phyloP scores from a whole-genome alignment of 2,797 vertebrate species.

The Manis pentadactyla region DNA sequence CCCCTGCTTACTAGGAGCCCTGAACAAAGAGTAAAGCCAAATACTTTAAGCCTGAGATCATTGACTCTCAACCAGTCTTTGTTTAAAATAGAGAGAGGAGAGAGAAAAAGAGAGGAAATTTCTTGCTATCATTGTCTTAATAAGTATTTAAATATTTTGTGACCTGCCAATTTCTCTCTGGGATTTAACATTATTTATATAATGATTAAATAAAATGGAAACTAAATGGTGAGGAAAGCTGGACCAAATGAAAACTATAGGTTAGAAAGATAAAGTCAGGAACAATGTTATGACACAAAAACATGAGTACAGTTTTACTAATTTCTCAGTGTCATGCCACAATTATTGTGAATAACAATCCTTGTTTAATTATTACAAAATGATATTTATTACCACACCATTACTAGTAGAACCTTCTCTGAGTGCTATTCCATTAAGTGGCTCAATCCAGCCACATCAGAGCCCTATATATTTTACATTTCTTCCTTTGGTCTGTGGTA shows the following conservation, averaged over 20 bases:
- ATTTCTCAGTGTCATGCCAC: background rate
- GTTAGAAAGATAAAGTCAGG: background rate
- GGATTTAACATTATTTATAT: constrained; percentile 30
- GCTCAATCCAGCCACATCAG: background rate
- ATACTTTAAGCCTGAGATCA: constrained; percentile 66
- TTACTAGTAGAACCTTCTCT: background rate
- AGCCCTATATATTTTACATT: background rate
- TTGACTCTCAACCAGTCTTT: constrained; percentile 9
- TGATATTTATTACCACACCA: background rate
- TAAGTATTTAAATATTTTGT: constrained; percentile 63
- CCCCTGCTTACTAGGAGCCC: background rate
- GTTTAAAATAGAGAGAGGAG: background rate
- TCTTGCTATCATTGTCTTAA: constrained; percentile 19
- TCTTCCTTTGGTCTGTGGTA: background rate
- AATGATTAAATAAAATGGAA: constrained; percentile 55
- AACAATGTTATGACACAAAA: background rate
- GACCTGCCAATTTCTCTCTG: background rate
- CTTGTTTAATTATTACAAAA: background rate
- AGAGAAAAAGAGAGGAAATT: background rate
- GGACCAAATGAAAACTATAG: background rate
- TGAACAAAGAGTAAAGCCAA: constrained; percentile 47
- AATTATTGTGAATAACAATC: background rate
- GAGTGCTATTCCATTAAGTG: background rate
- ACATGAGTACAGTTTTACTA: background rate
- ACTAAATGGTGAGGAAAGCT: background rate